Evolutionary conservation across 2,113 vertebrate species (phyloP).

Genomic region (Entomyzon cyanotis): DNA sequence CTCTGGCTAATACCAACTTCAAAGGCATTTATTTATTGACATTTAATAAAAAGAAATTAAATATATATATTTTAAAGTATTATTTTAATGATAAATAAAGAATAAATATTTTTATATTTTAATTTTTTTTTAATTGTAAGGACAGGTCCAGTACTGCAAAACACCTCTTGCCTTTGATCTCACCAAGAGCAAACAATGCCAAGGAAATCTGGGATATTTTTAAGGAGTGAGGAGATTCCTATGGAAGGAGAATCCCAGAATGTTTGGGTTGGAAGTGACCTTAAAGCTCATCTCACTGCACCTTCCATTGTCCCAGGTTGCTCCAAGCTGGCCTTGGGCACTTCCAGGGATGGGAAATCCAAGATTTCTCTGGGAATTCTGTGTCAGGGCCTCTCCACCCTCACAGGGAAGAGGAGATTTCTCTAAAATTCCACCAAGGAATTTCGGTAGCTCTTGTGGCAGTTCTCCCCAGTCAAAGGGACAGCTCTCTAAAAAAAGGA

Average conservation of each 20-base stretch:
- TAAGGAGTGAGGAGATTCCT: background rate
- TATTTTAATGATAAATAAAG: background rate
- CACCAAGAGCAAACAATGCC: background rate
- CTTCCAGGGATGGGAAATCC: background rate
- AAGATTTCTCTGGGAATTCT: background rate
- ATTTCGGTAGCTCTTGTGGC: background rate
- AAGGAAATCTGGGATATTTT: background rate
- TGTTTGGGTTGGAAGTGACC: background rate
- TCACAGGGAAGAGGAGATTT: background rate
- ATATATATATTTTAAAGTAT: no score
- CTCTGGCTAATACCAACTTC: background rate
- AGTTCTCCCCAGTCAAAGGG: background rate
- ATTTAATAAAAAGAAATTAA: rapidly evolving
- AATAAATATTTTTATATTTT: background rate
- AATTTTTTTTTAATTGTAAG: no score
- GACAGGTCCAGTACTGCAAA: background rate
- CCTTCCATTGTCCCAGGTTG: background rate
- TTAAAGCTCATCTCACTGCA: background rate
- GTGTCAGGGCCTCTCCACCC: background rate
- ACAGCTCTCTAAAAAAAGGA: background rate
- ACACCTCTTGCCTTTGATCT: background rate
- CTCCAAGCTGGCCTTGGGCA: background rate
- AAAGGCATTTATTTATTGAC: background rate
- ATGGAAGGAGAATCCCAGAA: background rate
- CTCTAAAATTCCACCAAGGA: background rate